These are phyloP conservation scores for Pantelozetes paolii DNA, from an alignment of 2,888 invertebrate genomes.

Conservation along the genomic window DNA sequence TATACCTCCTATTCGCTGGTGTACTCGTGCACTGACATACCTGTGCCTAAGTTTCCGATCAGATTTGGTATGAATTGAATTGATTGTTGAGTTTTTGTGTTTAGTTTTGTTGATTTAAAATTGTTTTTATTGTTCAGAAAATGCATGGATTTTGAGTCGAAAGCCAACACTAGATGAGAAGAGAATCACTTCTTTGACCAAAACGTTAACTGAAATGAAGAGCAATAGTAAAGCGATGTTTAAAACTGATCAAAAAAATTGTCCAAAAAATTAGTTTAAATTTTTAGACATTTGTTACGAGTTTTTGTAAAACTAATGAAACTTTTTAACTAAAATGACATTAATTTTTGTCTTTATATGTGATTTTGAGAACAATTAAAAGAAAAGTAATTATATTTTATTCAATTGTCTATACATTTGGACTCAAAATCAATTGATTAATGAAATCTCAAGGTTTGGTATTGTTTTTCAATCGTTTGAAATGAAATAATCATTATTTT, in stretches of 20 bases:
- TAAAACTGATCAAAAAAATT: neutral
- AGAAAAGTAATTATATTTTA: too few species aligned
- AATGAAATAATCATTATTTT: too few species aligned
- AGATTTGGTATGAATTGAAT: neutral
- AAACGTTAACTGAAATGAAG: neutral
- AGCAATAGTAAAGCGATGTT: neutral
- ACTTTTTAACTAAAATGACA: neutral
- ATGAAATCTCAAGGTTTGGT: too few species aligned
- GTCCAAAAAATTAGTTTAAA: neutral
- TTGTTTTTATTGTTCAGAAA: neutral
- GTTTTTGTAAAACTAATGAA: neutral
- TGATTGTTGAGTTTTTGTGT: neutral
- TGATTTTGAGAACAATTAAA: too few species aligned
- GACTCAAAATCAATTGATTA: too few species aligned
- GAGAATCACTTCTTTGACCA: neutral
- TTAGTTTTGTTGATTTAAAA: neutral
- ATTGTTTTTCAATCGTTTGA: too few species aligned
- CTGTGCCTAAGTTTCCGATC: constrained; percentile 6
- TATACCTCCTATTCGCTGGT: constrained; percentile 44
- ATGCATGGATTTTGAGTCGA: constrained; percentile 24
- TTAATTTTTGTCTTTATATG: neutral
- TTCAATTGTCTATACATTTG: too few species aligned
- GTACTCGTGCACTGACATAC: constrained; percentile 42
- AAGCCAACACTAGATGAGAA: neutral
- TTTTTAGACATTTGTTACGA: neutral